A percentile compares a stretch with the other conserved stretches of the same genome.
phyloP scores from a whole-genome alignment of 2,888 invertebrate genomes.

The Spisula subtruncata region DNA sequence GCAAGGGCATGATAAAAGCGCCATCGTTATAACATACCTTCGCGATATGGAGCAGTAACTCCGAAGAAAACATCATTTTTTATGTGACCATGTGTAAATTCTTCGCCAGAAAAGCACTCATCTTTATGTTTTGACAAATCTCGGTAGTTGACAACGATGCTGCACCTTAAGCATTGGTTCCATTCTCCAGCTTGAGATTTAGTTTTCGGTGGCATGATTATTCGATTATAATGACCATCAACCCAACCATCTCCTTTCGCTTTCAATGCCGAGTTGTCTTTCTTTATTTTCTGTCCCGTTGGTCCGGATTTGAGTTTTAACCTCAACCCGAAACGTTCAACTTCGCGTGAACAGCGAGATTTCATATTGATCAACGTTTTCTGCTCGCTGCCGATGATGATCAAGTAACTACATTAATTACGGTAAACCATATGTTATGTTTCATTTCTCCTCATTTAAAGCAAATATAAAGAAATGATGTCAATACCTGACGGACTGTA shows the following conservation, averaged over 20 bases:
- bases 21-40: neutral
- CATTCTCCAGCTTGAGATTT: slow-evolving; percentile 72
- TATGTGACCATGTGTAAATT: slow-evolving; percentile 70
- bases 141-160: slow-evolving; percentile 67
- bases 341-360: neutral
- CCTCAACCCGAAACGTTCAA: neutral
- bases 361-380: slow-evolving; percentile 10
- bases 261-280: neutral
- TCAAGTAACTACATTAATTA: neutral
- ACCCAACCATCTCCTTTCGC: neutral
- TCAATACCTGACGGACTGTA: too few species aligned
- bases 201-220: slow-evolving; percentile 74
- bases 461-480: too few species aligned
- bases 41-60: slow-evolving; percentile 57
- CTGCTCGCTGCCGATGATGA: neutral
- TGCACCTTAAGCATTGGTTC: slow-evolving; percentile 77
- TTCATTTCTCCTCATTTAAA: neutral
- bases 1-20: neutral
- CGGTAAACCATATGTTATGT: neutral
- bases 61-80: slow-evolving; percentile 65
- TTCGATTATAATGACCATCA: neutral
- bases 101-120: slow-evolving; percentile 60
- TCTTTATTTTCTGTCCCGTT: neutral
- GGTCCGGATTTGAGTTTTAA: neutral
- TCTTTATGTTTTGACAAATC: slow-evolving; percentile 73